Percentiles rank a stretch among this genome's conserved stretches.
These are phyloP conservation scores for Synchiropus splendidus DNA, from an alignment of 2,113 vertebrate genomes.

Conservation along the genomic window DNA sequence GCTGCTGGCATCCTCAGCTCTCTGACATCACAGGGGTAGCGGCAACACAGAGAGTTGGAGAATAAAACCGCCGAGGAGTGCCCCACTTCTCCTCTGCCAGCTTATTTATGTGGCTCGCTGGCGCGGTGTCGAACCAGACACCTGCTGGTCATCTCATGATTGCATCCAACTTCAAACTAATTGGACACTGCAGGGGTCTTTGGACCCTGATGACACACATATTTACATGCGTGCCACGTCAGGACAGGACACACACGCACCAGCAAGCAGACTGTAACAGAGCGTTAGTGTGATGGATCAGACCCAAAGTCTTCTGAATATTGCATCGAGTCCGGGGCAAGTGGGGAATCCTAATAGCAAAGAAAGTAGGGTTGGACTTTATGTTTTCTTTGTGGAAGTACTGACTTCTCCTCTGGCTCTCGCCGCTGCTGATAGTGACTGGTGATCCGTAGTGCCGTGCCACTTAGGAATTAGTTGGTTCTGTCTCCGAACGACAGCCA, in stretches of 20 bases:
- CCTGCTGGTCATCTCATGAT: constrained; percentile 55
- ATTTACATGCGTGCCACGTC: not conserved
- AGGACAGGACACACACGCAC: constrained; percentile 2
- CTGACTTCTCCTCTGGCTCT: constrained; percentile 10
- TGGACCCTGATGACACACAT: constrained; percentile 36
- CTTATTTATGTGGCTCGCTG: constrained; percentile 45
- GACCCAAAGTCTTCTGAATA: constrained; percentile 45
- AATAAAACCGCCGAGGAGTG: constrained; percentile 27
- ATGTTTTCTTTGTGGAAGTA: constrained; percentile 24
- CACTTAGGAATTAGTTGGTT: constrained; percentile 45
- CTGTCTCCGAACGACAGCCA: constrained; percentile 42
- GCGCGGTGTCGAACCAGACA: constrained; percentile 34
- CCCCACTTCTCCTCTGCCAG: constrained; percentile 29
- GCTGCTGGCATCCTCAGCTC: constrained; percentile 44
- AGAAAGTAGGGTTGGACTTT: constrained; percentile 24
- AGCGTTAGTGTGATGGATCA: constrained; percentile 40
- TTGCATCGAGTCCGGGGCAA: constrained; percentile 34
- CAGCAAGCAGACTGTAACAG: constrained; percentile 17
- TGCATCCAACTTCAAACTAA: constrained; percentile 56
- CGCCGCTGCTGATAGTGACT: constrained; percentile 32
- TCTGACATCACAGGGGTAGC: constrained; percentile 44
- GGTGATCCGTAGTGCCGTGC: constrained; percentile 39
- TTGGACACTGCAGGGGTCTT: constrained; percentile 45
- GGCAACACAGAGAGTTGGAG: constrained; percentile 8
- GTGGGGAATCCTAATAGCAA: constrained; percentile 35